Percentiles rank a stretch among this genome's conserved stretches.
Evolutionary conservation across 2,113 vertebrate species (phyloP).

Genomic region (Synchiropus splendidus): DNA sequence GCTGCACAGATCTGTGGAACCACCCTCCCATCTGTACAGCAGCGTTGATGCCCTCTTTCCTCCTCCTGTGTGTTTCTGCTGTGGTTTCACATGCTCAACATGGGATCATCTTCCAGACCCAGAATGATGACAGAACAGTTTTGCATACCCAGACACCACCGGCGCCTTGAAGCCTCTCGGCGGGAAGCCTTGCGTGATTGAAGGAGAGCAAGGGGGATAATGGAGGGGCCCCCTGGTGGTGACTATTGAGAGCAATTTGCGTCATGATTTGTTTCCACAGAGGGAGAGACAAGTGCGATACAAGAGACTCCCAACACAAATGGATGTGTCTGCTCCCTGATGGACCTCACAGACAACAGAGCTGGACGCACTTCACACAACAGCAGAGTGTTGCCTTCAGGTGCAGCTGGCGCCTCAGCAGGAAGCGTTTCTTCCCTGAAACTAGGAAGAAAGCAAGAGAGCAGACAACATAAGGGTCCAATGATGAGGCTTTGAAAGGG

Average conservation of each 20-base stretch:
- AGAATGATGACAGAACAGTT: too few relatives aligned
- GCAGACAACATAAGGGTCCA: too few relatives aligned
- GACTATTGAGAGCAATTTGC: not conserved
- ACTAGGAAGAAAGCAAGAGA: too few relatives aligned
- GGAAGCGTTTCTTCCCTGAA: not conserved
- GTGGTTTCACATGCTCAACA: too few relatives aligned
- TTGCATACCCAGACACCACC: not conserved
- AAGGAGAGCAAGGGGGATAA: too few relatives aligned
- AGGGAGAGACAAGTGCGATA: not conserved
- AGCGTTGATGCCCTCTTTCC: too few relatives aligned
- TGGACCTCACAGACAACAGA: conserved; percentile 3
- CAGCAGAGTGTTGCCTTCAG: conserved; percentile 3
- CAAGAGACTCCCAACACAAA: not conserved
- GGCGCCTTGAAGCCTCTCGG: conserved; percentile 7
- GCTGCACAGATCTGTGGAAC: too few relatives aligned
- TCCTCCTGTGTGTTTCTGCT: too few relatives aligned
- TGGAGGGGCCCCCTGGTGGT: not conserved
- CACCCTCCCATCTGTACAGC: too few relatives aligned
- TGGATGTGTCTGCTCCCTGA: conserved; percentile 1
- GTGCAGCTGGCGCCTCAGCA: not conserved
- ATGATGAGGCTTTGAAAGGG: too few relatives aligned
- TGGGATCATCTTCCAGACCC: too few relatives aligned
- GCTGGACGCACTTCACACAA: conserved; percentile 5
- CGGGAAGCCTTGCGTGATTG: too few relatives aligned
- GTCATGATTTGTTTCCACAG: not conserved